Percentiles rank a stretch among this genome's conserved stretches.
phyloP scores from a whole-genome alignment of 1,140 invertebrate species.

The Tetramorium simillimum region DNA sequence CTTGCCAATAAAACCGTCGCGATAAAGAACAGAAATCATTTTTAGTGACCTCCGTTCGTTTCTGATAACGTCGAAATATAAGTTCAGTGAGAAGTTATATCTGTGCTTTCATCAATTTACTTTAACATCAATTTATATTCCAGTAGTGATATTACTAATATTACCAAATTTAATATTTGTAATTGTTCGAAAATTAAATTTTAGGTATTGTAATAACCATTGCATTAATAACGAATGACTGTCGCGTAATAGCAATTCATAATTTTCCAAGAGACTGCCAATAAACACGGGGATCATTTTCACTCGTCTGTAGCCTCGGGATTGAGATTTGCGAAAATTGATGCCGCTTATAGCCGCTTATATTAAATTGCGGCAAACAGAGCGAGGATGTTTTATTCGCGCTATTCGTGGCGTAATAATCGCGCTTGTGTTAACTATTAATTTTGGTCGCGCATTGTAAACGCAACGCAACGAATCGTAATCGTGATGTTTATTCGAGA shows the following conservation, averaged over 20 bases:
- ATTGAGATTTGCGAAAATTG: conserved; percentile 29
- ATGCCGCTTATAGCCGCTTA: neutral
- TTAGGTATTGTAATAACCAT: neutral
- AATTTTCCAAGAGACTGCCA: conserved; percentile 27
- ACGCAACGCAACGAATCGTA: neutral
- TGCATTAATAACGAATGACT: conserved; percentile 17
- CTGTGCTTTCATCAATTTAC: neutral
- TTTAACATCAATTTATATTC: neutral
- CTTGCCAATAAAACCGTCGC: neutral
- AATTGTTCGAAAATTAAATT: conserved; percentile 14
- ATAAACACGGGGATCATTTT: conserved; percentile 1
- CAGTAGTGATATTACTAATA: neutral
- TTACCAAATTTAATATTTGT: neutral
- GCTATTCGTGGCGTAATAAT: conserved; percentile 38
- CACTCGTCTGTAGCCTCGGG: neutral
- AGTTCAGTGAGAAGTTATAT: neutral
- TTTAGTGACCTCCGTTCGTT: neutral
- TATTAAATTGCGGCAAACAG: conserved; percentile 20
- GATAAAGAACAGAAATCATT: neutral
- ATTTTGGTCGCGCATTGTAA: conserved; percentile 20
- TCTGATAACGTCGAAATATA: neutral
- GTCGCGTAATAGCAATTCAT: neutral
- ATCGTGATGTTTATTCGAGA: conserved; percentile 31
- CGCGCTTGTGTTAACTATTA: conserved; percentile 34
- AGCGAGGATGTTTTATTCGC: conserved; percentile 26